A percentile compares a stretch with the other conserved stretches of the same genome.
Evolutionary conservation across 2,113 vertebrate species (phyloP).

Genomic region (Scomber scombrus): DNA sequence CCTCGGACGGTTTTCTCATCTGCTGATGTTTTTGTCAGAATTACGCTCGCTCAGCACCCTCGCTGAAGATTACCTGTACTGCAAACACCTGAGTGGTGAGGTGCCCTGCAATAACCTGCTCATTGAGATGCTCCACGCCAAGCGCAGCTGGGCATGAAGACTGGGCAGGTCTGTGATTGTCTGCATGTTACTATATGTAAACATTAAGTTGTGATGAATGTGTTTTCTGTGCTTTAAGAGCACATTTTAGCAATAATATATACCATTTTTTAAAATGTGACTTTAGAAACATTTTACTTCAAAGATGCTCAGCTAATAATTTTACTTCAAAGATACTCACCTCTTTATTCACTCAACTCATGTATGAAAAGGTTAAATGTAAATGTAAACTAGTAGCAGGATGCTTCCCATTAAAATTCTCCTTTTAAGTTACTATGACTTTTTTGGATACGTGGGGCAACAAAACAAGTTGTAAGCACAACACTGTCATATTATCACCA

Average conservation of each 20-base stretch:
- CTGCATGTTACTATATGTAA: background rate
- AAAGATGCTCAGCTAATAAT: too few relatives aligned
- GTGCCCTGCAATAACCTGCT: slow-evolving; percentile 95
- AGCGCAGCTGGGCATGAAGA: slow-evolving; percentile 82
- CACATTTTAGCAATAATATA: background rate
- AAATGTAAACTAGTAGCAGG: too few relatives aligned
- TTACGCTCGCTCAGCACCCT: slow-evolving; percentile 89
- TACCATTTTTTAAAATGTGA: too few relatives aligned
- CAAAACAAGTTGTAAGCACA: too few relatives aligned
- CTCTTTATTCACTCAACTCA: too few relatives aligned
- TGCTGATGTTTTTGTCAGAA: slow-evolving; percentile 90
- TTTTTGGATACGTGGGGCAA: too few relatives aligned
- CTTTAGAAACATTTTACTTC: too few relatives aligned
- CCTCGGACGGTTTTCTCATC: slow-evolving; percentile 88
- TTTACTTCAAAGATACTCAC: too few relatives aligned
- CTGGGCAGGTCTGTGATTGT: background rate
- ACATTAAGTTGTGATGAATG: background rate
- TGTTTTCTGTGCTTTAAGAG: background rate
- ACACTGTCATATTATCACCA: too few relatives aligned
- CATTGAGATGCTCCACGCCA: slow-evolving; percentile 95
- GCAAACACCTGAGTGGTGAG: slow-evolving; percentile 91
- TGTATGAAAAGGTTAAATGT: too few relatives aligned
- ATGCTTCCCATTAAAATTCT: too few relatives aligned
- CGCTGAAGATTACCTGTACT: slow-evolving; percentile 93
- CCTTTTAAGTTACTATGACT: too few relatives aligned